These are phyloP conservation scores for Listronotus bonariensis DNA, from an alignment of 1,140 invertebrate species.

Conservation along the genomic window DNA sequence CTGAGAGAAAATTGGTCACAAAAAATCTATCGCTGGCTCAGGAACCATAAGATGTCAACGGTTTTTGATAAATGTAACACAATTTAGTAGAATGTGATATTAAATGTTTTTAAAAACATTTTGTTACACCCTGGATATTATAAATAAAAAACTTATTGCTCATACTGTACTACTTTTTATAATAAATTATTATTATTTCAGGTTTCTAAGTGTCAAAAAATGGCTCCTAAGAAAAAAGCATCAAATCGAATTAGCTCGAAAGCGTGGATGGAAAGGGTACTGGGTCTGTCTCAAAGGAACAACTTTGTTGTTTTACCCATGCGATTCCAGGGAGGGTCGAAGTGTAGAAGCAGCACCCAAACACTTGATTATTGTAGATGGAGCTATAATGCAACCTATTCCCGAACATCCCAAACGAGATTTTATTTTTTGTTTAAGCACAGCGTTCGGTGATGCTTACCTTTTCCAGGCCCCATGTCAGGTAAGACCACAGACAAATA, in stretches of 20 bases:
- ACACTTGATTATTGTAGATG: constrained; percentile 95
- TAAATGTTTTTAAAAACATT: too few relatives aligned
- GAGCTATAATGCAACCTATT: constrained; percentile 97
- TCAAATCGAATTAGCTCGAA: constrained; percentile 93
- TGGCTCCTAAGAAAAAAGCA: constrained; percentile 96
- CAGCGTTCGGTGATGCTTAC: constrained; percentile 97
- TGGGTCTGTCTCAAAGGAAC: constrained; percentile 98
- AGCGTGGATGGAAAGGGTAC: constrained; percentile 96
- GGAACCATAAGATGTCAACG: too few relatives aligned
- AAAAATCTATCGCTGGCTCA: too few relatives aligned
- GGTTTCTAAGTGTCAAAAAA: constrained; percentile 97
- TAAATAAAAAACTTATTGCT: too few relatives aligned
- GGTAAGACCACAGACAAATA: constrained; percentile 57
- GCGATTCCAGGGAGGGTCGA: constrained; percentile 88
- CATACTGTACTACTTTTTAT: too few relatives aligned
- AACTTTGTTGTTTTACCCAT: constrained; percentile 94
- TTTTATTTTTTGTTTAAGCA: constrained; percentile 97
- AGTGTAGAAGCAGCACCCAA: constrained; percentile 91
- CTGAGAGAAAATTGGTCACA: too few relatives aligned
- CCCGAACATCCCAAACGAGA: constrained; percentile 97
- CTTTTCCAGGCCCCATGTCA: constrained; percentile 90
- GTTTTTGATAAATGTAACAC: too few relatives aligned
- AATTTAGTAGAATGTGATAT: too few relatives aligned
- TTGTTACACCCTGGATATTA: too few relatives aligned
- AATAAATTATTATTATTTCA: constrained; percentile 56